phyloP scores from a whole-genome alignment of 2,888 invertebrate genomes.

The Psylliodes chrysocephalus region DNA sequence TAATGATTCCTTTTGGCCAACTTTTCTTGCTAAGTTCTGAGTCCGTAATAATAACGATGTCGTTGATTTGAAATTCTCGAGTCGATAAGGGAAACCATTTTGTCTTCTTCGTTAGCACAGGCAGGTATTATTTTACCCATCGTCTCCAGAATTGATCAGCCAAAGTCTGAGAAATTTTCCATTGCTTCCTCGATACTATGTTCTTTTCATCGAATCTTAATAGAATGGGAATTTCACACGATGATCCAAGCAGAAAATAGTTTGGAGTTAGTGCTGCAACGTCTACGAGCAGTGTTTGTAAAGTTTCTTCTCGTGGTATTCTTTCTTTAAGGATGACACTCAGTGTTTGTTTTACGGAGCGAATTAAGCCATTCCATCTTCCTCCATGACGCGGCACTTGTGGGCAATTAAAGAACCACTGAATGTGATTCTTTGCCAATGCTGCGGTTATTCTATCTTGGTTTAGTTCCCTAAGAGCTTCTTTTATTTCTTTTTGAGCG shows the following conservation, averaged over 20 bases:
- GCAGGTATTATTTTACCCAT: conserved; percentile 8
- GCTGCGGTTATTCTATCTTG: not conserved
- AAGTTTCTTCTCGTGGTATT: not conserved
- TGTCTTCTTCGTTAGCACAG: conserved; percentile 8
- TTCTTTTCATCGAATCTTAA: not conserved
- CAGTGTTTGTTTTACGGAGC: conserved; percentile 1
- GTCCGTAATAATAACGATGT: conserved; percentile 3
- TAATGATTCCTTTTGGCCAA: not conserved
- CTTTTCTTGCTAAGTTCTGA: not conserved
- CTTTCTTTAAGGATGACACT: not conserved
- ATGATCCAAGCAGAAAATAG: not conserved
- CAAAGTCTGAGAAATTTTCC: not conserved
- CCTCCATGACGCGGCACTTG: not conserved
- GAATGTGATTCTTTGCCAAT: not conserved
- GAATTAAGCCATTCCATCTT: conserved; percentile 6
- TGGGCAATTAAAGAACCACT: not conserved
- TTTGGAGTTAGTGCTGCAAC: conserved; percentile 5
- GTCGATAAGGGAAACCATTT: not conserved
- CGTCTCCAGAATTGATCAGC: conserved; percentile 5
- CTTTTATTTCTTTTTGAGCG: not conserved
- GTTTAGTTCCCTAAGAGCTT: not conserved
- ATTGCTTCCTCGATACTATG: not conserved
- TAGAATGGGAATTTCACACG: not conserved
- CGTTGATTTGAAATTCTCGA: not conserved
- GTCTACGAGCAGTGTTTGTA: not conserved